Base-by-base conservation (phyloP, 2,888 invertebrate genomes). In the Matsumyia berberina region DNA sequence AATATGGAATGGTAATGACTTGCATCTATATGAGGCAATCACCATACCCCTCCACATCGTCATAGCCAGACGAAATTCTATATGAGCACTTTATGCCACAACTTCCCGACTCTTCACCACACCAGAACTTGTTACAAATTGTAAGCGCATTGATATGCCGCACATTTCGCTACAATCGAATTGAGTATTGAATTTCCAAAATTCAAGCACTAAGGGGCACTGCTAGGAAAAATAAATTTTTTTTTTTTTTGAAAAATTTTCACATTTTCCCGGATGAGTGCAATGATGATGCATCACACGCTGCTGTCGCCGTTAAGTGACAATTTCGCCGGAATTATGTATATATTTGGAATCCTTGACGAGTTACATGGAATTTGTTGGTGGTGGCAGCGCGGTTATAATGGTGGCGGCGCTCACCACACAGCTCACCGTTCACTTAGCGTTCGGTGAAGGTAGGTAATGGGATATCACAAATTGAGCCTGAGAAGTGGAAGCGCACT, bases 311-410 rank as follows among this genome's bases (percentile, higher is more conserved):
- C 73, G 31, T 44, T 74, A 64, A 85, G 79, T 85, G 79, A 85
- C 85, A 79, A 74, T 79, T 85, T 85, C 79, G 64, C 42, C 37
- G 70, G 79, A 85, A 85, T 74, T 85, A 11, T 73, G 55, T 73
- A 51, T 67, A 85, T 69, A 76, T 79, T 85, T 85, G 73, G 79
- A 79, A 53, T 64, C 35, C 24, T 57, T 62, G 55, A 73, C 17
- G 67, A 53, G 46, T 73, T 78, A 51, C 49, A 42, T n/a, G 39
- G 72, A 78, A 72, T 33, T n/a, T 17, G 72, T 37, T 44, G 39
- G 8, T 51, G 69, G 8, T 31, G 11, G 8, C 44, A 11, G 37
- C 9, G 39, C 11, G 53, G 42, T 19, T 19, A 9, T 12, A 17
- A 37, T 12, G 19, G 19, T 15, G 55, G 62, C 53, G 70, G 66